Conservation (phyloP, 2,797 vertebrate species). For the Anableps anableps region DNA sequence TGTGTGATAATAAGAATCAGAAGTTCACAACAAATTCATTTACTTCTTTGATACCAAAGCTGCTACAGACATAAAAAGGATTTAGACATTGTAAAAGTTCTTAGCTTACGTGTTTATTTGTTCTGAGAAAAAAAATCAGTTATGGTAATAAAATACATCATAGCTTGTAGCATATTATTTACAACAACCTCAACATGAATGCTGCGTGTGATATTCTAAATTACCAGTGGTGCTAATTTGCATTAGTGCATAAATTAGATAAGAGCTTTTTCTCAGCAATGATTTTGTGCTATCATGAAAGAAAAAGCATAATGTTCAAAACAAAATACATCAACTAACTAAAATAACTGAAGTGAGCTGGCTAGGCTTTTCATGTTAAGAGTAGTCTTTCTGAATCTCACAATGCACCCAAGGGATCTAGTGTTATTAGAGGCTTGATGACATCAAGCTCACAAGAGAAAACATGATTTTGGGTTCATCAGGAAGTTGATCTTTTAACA, state of each 20-base stretch:
- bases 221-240: background rate
- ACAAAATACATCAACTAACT: background rate
- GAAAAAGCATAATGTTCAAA: background rate
- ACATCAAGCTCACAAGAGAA: background rate
- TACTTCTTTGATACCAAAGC: conserved; percentile 5
- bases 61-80: conserved; percentile 1
- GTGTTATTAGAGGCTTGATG: background rate
- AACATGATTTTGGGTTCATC: background rate
- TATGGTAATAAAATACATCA: background rate
- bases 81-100: background rate
- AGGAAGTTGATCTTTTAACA: background rate
- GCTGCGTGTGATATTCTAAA: background rate
- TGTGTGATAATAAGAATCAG: background rate
- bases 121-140: background rate
- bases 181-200: background rate
- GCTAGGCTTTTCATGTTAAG: background rate
- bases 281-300: background rate
- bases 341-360: background rate
- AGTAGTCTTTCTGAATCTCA: background rate
- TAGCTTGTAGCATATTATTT: background rate
- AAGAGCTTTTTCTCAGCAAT: background rate
- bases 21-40: conserved; percentile 3
- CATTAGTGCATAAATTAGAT: background rate
- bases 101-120: background rate
- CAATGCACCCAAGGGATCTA: background rate